These are phyloP conservation scores for Limnephilus marmoratus DNA, from an alignment of 2,888 invertebrate species.

Conservation along the genomic window DNA sequence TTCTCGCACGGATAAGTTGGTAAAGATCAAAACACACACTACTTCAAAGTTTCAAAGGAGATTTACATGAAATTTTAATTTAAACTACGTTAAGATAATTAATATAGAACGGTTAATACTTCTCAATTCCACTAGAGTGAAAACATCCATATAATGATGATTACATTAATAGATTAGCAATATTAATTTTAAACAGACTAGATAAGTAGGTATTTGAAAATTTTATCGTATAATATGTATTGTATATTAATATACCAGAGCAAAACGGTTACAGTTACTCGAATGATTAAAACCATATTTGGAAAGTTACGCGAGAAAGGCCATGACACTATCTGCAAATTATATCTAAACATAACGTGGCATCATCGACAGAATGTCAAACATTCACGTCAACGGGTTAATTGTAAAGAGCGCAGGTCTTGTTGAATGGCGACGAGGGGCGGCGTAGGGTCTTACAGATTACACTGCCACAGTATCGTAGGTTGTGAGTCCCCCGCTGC, in stretches of 20 bases:
- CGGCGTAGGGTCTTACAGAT: conserved; percentile 82
- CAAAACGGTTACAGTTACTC: conserved; percentile 18
- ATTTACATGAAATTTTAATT: conserved; percentile 18
- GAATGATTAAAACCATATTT: conserved; percentile 18
- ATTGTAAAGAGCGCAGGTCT: conserved; percentile 64
- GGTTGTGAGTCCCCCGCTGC: conserved; percentile 95
- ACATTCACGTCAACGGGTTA: conserved; percentile 57
- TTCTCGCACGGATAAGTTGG: conserved; percentile 54
- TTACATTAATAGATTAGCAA: conserved; percentile 32
- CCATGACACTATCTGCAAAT: conserved; percentile 57
- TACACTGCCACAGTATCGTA: conserved; percentile 99
- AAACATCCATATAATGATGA: conserved; percentile 42
- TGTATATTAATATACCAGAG: conserved; percentile 27
- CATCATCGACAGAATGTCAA: conserved; percentile 56
- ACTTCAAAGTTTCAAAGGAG: conserved; percentile 9
- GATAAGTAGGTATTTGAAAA: conserved; percentile 30
- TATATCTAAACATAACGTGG: conserved; percentile 59
- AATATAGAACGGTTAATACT: conserved; percentile 45
- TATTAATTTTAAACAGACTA: conserved; percentile 44
- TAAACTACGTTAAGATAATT: conserved; percentile 28
- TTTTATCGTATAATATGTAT: conserved; percentile 31
- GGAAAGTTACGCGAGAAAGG: conserved; percentile 54
- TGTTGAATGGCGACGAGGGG: conserved; percentile 37
- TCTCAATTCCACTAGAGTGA: conserved; percentile 34
- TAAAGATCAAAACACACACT: conserved; percentile 25